phyloP scores from a whole-genome alignment of 1,140 invertebrate genomes.

The Amphibalanus amphitrite region DNA sequence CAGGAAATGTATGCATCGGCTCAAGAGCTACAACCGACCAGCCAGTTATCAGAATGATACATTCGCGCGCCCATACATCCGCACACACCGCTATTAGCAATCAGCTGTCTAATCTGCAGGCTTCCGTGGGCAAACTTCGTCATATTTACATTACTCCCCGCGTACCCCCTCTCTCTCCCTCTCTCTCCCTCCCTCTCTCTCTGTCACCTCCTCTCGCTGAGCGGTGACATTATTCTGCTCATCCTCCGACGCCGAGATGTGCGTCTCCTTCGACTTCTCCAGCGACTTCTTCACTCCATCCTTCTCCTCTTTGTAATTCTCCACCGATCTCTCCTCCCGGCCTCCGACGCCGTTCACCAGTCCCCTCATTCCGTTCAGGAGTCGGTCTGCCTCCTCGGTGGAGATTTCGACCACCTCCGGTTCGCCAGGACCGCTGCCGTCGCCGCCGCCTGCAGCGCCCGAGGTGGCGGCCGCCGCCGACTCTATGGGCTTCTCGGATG shows the following conservation, averaged over 20 bases:
- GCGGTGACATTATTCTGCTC: background rate
- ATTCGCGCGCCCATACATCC: no score
- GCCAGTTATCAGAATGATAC: no score
- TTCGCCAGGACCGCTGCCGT: background rate
- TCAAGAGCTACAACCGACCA: no score
- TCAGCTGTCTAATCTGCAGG: no score
- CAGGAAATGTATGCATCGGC: no score
- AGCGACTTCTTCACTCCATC: background rate
- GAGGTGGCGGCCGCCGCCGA: no score
- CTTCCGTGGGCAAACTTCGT: no score
- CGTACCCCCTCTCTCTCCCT: no score
- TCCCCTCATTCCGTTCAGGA: background rate
- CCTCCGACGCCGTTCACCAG: background rate
- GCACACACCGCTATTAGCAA: no score
- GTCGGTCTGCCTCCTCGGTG: background rate
- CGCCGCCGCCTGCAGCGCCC: no score
- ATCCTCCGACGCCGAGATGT: background rate
- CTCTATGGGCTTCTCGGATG: background rate
- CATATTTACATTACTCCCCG: no score
- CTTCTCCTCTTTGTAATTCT: background rate
- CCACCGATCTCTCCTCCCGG: background rate
- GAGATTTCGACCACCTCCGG: background rate
- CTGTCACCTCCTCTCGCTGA: background rate
- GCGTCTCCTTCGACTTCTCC: background rate
- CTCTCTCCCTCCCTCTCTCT: no score